Evolutionary conservation across 2,797 vertebrate genomes (phyloP), one percentile per base, ranked within the genome.

Genomic region (Danio tinwini): DNA sequence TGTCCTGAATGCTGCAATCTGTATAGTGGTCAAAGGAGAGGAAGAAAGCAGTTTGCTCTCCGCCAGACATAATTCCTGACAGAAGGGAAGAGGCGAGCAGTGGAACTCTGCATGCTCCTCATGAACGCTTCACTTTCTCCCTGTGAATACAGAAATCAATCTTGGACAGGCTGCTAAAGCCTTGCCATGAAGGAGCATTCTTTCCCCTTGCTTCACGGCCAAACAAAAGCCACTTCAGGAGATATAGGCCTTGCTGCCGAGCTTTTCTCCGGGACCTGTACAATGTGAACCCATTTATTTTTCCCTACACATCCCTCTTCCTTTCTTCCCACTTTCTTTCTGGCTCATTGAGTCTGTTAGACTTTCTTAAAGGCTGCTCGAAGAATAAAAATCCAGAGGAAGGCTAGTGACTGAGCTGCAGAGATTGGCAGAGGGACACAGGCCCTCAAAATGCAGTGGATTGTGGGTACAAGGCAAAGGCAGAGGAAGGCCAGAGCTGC

Each of bases 41-140:
- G 71, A 17, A 86, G 84, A 81, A 84, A 67, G 87, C 86, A 74
- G 17, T 56, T 87, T 86, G 77, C 40, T 78, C 16, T 81, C 50
- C 63, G 84, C 88, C 90, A 79, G 58, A 79, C 68, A 88, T 87
- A 88, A 92, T 89, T 89, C 83, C 90, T 92, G 85, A 69, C 86
- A 85, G 74, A 89, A 90, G 87, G 87, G 81, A 88, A 83, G 74
- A 85, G 81, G 68, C 72, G 88, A 84, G 86, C 85, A 81, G 84
- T 80, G 74, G 78, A 69, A 93, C 93, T 98, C 96, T 95, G 95
- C 96, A 98, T 99, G 96, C 97, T 94, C 92, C 95, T 96, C 97
- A 98, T 96, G 97, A 95, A 94, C 88, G 91, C 92, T 96, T 95
- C 91, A 94, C 94, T 97, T 97, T 96, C 93, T 90, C 90, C 89